Conservation (phyloP, 2,888 invertebrate species). For the Dinocampus coccinellae region DNA sequence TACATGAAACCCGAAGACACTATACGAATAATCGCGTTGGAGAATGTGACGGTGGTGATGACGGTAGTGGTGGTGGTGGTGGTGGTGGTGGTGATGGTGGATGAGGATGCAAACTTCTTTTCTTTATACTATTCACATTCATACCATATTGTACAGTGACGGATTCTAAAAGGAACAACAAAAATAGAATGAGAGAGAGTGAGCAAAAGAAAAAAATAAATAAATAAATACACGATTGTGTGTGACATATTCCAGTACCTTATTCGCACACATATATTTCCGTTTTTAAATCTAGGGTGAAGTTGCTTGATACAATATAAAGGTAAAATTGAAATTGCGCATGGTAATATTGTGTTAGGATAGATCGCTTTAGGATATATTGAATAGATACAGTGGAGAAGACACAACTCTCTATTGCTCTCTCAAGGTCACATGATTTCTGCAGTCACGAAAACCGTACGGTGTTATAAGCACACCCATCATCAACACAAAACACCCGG, state of each 20-base stretch:
- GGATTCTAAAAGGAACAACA: background rate
- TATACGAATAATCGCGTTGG: conserved; percentile 6
- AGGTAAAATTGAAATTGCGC: too few relatives aligned
- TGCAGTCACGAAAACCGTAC: background rate
- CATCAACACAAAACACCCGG: conserved; percentile 19
- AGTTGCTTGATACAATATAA: too few relatives aligned
- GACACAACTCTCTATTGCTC: too few relatives aligned
- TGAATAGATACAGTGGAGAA: background rate
- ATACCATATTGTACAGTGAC: background rate
- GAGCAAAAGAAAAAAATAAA: background rate
- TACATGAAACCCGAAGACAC: conserved; percentile 15
- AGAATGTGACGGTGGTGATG: background rate
- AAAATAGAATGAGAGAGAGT: too few relatives aligned
- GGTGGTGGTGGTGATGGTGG: too few relatives aligned
- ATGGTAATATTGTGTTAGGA: too few relatives aligned
- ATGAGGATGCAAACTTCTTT: background rate
- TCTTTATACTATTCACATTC: background rate
- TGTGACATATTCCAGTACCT: background rate
- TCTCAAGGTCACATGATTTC: conserved; percentile 21
- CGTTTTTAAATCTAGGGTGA: too few relatives aligned
- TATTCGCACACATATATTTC: background rate
- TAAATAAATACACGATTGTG: background rate
- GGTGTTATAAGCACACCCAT: conserved; percentile 12
- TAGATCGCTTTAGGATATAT: too few relatives aligned
- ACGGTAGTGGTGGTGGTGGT: too few relatives aligned